A percentile compares a stretch with the other conserved stretches of the same genome.
Conservation (phyloP, 2,113 vertebrate genomes). For the Manacus vitellinus region DNA sequence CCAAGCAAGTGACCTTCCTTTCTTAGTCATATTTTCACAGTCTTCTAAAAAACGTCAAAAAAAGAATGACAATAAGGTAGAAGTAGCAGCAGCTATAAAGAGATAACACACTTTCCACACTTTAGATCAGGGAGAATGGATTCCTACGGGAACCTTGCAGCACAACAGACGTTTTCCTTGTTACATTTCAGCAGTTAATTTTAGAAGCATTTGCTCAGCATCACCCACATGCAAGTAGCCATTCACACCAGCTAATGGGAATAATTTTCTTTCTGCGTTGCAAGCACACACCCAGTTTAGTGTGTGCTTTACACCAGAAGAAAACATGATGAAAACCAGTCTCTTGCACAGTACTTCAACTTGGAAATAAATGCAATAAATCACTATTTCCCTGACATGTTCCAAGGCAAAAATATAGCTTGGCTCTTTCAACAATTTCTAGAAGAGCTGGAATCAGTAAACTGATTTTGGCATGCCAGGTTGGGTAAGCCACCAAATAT, state of each 20-base stretch:
- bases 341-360: not conserved
- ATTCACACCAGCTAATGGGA: not conserved
- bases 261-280: fast-evolving
- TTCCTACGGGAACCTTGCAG: not conserved
- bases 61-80: not conserved
- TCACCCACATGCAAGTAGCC: not conserved
- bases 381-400: not conserved
- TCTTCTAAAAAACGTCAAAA: not conserved
- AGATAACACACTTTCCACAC: not conserved
- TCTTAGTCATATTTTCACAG: not conserved
- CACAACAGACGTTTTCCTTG: not conserved
- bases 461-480: not conserved
- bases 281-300: not conserved
- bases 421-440: not conserved
- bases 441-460: not conserved
- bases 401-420: not conserved
- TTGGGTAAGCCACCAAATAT: not conserved
- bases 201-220: constrained; percentile 9
- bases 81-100: not conserved
- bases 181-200: not conserved
- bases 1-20: not conserved
- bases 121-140: not conserved
- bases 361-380: constrained; percentile 10
- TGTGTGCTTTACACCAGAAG: not conserved
- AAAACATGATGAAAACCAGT: not conserved